Base-by-base conservation (phyloP, 1,140 invertebrate species). In the Popillia japonica region DNA sequence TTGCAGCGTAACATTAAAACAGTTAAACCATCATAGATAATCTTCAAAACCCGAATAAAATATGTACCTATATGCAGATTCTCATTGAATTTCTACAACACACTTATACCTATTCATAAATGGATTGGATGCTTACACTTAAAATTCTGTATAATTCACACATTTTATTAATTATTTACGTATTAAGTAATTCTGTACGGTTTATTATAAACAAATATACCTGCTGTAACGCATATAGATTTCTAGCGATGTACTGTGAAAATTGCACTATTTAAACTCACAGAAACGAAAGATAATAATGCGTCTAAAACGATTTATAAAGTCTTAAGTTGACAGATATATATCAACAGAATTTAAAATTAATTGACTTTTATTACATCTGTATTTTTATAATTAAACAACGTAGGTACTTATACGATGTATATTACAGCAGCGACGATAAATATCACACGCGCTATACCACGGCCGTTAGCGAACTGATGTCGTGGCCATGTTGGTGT, bases 401-500 rank as follows among this genome's bases (percentile, higher is more conserved):
- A 34, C 27, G 64, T 72, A n/a, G n/a, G n/a, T n/a, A 23, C 20
- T 20, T 72, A 22, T 22, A 68, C 61, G 61, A 68, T 22, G 27
- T 68, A 48, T 48, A 27, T 34, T 27, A 27, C 22, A 68, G 8
- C 48, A 55, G 27, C 61, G 20, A 68, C 61, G 61, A 0, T 68
- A 68, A 68, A 34, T 44, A 42, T 14, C 40, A 72, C 59, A 72
- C 76, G 76, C 76, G 76, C 40, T 80, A 78, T 44, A 75, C 72
- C 76, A 78, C 48, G 80, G 72, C 75, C 74, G 78, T 40, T 64
- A 74, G 61, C 77, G 78, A 76, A 79, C 61, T 68, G 61, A 75
- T 61, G 40, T 73, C 80, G 82, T 81, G 59, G 82, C 82, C 82
- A 82, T 82, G 80, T 82, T 81, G 79, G 64, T 79, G 72, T 81